Evolutionary conservation across 2,113 vertebrate genomes (phyloP), one percentile per base, ranked within the genome.

Genomic region (Odobenus rosmarus): DNA sequence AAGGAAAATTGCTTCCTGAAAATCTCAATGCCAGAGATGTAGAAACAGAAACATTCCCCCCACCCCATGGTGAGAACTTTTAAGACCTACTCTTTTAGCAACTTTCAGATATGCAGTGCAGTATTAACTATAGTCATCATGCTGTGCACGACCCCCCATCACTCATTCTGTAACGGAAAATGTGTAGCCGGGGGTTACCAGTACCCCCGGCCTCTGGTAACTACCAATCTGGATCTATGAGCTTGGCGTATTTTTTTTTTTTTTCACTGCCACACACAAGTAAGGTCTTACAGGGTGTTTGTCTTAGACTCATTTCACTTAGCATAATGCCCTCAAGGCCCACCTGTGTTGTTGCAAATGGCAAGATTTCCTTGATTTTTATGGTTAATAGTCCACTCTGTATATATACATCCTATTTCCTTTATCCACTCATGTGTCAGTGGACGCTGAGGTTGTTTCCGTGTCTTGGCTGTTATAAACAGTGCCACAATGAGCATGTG

Each of bases 1-100:
- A 90, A 72, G 51, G 39, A 95, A 98, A 90, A 86, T 55, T 80
- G 33, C 23, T 51, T 93, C 83, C 16, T 80, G 53, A 94, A 93
- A 80, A 55, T 79, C 10, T 53, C 42, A 90, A 3, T 80, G 23
- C 18, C 89, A 71, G 51, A 85, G 26, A 92, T 88, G 4, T 23
- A 93, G 87, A 87, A 87, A 55, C 5, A 19, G n/a, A 91, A 88
- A 79, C 51, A 36, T 24, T 74, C 36, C 23, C 55, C 16, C 33
- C 15, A 12, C 28, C 28, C 26, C 93, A 7, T 79, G 19, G 39
- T 71, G 42, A 76, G 24, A 59, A 71, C 33, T 59, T 71, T 39
- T 72, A 61, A 90, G 21, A 85, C 79, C 33, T 69, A 77, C 49
- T 79, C 21, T 62, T 39, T 89, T 42, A 84, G 31, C 26, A 76